These are phyloP conservation scores for Actinostola sp. DNA, from an alignment of 92 coral and sea anemone genomes.

Conservation along the genomic window DNA sequence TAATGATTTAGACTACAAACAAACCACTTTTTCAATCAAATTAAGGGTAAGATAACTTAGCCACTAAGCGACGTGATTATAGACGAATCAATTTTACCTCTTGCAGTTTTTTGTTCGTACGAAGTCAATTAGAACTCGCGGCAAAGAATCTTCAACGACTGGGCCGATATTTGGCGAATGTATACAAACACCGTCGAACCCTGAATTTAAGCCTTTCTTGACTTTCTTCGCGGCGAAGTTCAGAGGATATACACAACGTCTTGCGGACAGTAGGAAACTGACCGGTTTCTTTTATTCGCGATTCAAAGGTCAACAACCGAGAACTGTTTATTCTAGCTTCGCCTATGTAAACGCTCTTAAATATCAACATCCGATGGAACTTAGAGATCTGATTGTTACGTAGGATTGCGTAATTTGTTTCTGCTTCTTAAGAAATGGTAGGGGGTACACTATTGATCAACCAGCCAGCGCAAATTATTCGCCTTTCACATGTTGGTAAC, in stretches of 20 bases:
- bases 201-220: background rate
- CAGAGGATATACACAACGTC: too few species aligned
- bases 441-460: slow-evolving; percentile 7
- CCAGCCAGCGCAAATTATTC: slow-evolving; percentile 30
- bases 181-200: background rate
- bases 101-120: background rate
- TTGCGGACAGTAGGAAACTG: background rate
- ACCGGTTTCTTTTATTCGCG: background rate
- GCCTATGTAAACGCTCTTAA: background rate
- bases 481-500: background rate
- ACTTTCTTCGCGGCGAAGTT: too few species aligned
- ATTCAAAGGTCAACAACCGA: slow-evolving; percentile 7
- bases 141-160: background rate
- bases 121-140: slow-evolving; percentile 2
- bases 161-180: background rate
- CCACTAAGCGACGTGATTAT: background rate
- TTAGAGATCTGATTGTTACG: slow-evolving; percentile 6
- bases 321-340: background rate
- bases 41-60: background rate
- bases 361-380: slow-evolving; percentile 5
- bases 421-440: background rate
- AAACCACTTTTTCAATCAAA: background rate
- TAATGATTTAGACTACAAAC: background rate
- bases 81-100: background rate
- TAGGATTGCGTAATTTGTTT: slow-evolving; percentile 35